Evolutionary conservation across 2,888 invertebrate genomes (phyloP), one percentile per base, ranked within the genome.

Genomic region (Idaea straminata): DNA sequence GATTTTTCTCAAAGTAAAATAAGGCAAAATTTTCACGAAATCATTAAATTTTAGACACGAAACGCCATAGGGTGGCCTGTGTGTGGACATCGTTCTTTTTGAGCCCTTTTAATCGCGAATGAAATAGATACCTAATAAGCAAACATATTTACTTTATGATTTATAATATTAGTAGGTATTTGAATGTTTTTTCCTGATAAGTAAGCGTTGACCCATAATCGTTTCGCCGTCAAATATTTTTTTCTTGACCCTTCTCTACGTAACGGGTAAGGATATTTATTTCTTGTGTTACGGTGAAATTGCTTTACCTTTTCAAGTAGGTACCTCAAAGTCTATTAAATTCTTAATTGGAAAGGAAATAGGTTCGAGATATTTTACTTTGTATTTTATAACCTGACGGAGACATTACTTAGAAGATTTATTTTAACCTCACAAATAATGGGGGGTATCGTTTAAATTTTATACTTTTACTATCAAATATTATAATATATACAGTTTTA

Each of bases 131-230:
- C 13, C 10, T 13, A 47, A 47, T 7, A 5, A 47, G 10, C 47
- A 47, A 47, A 47, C 47, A 47, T 13, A 38, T 13, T 5, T 6
- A 47, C 47, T 13, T 13, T 47, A 13, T 13, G 3, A 47, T 47
- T 47, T 4, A 47, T 47, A 47, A 47, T 7, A 47, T 47, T 47
- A 47, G 47, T 47, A 47, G 6, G 47, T 47, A 13, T 47, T 47
- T 47, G 13, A 47, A 47, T 47, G 47, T 47, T 47, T 47, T 25
- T 47, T 47, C 47, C 13, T 47, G 47, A 47, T 13, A 47, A 47
- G 47, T 47, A 47, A 47, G 47, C 47, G 47, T 47, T 47, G 47
- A 47, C 47, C 47, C 47, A 47, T 47, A 47, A 47, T 47, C 47
- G 47, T 47, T 47, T 47, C 10, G 47, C 47, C 47, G 5, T 47